These are phyloP conservation scores for Andrena bicolor DNA, from an alignment of 2,888 invertebrate genomes.

Conservation along the genomic window DNA sequence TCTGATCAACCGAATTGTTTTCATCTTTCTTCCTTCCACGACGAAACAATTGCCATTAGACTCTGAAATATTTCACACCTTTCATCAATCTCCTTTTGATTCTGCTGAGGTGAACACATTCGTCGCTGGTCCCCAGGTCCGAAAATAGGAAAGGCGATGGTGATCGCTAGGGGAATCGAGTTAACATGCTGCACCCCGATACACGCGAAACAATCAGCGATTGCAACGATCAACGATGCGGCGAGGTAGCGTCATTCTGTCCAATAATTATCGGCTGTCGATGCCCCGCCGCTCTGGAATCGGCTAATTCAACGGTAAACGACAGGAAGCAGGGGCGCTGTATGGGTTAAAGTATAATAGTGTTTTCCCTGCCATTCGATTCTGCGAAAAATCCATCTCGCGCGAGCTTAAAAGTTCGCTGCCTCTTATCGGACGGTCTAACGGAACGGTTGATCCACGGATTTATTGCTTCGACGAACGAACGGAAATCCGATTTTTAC, in stretches of 20 bases:
- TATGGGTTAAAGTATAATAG: slow-evolving; percentile 33
- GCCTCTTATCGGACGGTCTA: slow-evolving; percentile 43
- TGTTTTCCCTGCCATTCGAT: slow-evolving; percentile 55
- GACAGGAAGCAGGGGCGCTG: slow-evolving; percentile 2
- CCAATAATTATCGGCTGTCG: slow-evolving; percentile 74
- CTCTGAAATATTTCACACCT: no score
- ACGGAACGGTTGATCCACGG: slow-evolving; percentile 49
- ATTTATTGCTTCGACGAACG: slow-evolving; percentile 36
- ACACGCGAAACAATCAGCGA: slow-evolving; percentile 67
- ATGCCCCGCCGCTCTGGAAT: slow-evolving; percentile 54
- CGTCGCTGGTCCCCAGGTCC: slow-evolving; percentile 15
- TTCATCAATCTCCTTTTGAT: no score
- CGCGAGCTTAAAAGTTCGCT: slow-evolving; percentile 47
- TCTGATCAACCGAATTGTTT: no score
- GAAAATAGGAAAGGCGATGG: slow-evolving; percentile 50
- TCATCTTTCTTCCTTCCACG: no score
- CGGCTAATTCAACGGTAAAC: slow-evolving; percentile 69
- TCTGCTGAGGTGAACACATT: no score
- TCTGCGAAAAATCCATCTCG: slow-evolving; percentile 58
- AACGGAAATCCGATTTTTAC: slow-evolving; percentile 35
- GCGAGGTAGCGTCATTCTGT: slow-evolving; percentile 58
- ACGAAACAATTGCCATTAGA: no score
- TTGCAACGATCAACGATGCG: slow-evolving; percentile 68
- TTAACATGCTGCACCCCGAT: slow-evolving; percentile 62
- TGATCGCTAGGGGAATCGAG: slow-evolving; percentile 72